Conservation (phyloP, 2,888 invertebrate genomes). For the Esperia sulphurella region DNA sequence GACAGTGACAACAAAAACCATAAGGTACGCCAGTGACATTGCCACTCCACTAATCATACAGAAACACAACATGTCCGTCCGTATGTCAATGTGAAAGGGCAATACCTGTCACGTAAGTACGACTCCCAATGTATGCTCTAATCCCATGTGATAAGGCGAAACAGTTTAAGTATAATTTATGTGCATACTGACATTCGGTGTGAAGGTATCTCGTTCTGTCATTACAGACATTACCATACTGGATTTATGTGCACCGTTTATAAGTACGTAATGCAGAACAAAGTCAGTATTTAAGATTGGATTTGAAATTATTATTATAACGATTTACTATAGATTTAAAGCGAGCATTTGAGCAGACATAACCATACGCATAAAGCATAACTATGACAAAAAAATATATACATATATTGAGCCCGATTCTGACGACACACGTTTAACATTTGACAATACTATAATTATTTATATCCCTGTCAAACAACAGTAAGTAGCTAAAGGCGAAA, state of each 20-base stretch:
- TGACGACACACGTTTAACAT: no score
- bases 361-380: no score
- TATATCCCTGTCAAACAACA: no score
- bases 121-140: constrained; percentile 19
- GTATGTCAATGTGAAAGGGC: constrained; percentile 32
- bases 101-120: constrained; percentile 14
- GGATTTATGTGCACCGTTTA: constrained; percentile 13
- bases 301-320: no score
- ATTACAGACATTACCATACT: constrained; percentile 29
- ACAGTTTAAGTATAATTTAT: constrained; percentile 30
- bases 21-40: constrained; percentile 30
- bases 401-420: no score
- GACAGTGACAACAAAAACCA: not conserved
- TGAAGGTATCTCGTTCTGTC: constrained; percentile 29
- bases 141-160: constrained; percentile 12
- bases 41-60: constrained; percentile 15
- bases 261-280: not conserved
- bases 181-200: constrained; percentile 34
- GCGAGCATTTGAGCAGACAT: no score
- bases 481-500: no score
- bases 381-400: no score
- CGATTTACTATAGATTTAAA: no score
- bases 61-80: constrained; percentile 16
- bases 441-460: no score
- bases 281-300: not conserved